Evolutionary conservation across 2,888 invertebrate species (phyloP).

Genomic region (Aphodius granarius): DNA sequence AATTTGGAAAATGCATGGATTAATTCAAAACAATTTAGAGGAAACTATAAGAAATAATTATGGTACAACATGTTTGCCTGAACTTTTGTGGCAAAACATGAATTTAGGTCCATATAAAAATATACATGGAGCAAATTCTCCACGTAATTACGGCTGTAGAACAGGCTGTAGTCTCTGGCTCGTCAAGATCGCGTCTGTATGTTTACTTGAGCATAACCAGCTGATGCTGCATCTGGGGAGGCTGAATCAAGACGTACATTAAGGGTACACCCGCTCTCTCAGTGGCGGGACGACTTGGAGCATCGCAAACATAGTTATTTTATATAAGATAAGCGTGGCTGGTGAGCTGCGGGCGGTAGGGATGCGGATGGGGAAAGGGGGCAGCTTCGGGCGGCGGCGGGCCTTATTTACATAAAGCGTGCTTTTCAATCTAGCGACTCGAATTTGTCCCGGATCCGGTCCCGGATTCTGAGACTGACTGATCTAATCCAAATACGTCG

Average conservation of each 20-base stretch:
- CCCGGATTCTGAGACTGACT: not conserved
- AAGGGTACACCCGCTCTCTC: not conserved
- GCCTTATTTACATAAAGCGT: slow-evolving; percentile 28
- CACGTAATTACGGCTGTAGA: not conserved
- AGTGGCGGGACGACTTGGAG: slow-evolving; percentile 17
- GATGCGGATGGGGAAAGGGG: not conserved
- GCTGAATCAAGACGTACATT: slow-evolving; percentile 14
- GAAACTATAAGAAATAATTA: too few species aligned
- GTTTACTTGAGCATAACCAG: not conserved
- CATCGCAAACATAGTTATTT: slow-evolving; percentile 36
- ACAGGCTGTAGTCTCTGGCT: not conserved
- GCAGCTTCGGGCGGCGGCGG: not conserved
- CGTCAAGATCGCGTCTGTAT: not conserved
- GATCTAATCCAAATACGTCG: not conserved
- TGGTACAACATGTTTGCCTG: too few species aligned
- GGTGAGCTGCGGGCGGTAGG: slow-evolving; percentile 12
- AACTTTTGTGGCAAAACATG: too few species aligned
- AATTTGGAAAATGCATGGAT: too few species aligned
- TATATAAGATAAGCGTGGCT: slow-evolving; percentile 35
- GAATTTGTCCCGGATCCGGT: not conserved
- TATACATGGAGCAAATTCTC: not conserved
- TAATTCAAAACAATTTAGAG: too few species aligned
- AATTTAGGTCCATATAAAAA: too few species aligned
- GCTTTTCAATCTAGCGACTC: slow-evolving; percentile 22
- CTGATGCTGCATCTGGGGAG: not conserved